Percentiles rank a stretch among this genome's conserved stretches.
phyloP scores from a whole-genome alignment of 2,113 vertebrate species.

The Egretta garzetta region DNA sequence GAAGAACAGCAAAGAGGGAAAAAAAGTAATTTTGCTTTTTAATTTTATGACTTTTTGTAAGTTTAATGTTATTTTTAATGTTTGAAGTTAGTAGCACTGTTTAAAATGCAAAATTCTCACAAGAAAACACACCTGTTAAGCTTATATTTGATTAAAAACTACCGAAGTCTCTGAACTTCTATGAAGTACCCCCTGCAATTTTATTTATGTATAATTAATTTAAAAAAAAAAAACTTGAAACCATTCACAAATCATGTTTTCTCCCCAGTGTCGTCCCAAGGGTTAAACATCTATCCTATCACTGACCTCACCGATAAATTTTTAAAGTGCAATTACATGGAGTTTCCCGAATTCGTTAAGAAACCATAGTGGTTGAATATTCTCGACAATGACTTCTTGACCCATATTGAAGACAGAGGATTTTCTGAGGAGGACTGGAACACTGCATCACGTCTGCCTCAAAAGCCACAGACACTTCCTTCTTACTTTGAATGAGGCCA shows the following conservation, averaged over 20 bases:
- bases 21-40: background rate
- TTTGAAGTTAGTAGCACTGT: background rate
- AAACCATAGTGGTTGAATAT: constrained; percentile 60
- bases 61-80: background rate
- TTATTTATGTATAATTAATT: background rate
- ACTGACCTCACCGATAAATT: background rate
- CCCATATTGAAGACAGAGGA: constrained; percentile 54
- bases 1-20: too few relatives aligned
- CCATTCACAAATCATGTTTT: background rate
- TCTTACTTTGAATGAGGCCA: constrained; percentile 54
- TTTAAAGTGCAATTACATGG: background rate
- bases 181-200: background rate
- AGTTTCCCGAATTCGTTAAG: constrained; percentile 40
- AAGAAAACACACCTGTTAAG: background rate
- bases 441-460: constrained; percentile 52
- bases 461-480: constrained; percentile 78
- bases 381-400: constrained; percentile 78
- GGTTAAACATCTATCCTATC: background rate
- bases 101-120: background rate
- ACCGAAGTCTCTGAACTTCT: background rate
- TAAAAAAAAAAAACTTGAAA: background rate
- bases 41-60: background rate
- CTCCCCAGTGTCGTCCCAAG: background rate
- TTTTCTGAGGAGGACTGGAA: constrained; percentile 63
- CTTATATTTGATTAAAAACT: background rate